A percentile compares a stretch with the other conserved stretches of the same genome.
These are phyloP conservation scores for Scaptomyza parva DNA, from an alignment of 2,888 invertebrate species.

Conservation along the genomic window DNA sequence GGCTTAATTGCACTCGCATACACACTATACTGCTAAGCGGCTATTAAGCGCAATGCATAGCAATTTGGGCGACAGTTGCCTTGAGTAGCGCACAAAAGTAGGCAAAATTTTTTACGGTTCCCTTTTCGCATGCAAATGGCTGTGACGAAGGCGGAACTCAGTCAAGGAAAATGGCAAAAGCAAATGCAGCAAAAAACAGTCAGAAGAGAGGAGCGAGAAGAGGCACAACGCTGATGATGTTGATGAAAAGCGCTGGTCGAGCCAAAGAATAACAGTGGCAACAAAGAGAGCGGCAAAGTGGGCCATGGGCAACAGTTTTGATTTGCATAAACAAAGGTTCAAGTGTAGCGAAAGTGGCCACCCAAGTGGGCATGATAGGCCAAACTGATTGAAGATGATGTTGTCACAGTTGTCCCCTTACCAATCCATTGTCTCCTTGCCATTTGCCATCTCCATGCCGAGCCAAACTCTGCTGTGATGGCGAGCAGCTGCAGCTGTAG, in stretches of 20 bases:
- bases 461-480: conserved; percentile 19
- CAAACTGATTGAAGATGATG: conserved; percentile 70
- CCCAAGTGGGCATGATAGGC: conserved; percentile 65
- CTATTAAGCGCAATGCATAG: conserved; percentile 63
- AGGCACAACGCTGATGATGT: conserved; percentile 26
- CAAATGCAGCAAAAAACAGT: not conserved
- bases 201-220: not conserved
- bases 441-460: too few relatives aligned
- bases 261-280: conserved; percentile 27
- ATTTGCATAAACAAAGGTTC: conserved; percentile 78
- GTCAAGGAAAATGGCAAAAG: conserved; percentile 47
- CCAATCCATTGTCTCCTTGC: not conserved
- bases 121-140: conserved; percentile 27
- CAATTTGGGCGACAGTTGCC: conserved; percentile 69
- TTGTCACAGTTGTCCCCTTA: conserved; percentile 5
- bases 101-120: conserved; percentile 45
- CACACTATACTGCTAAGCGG: conserved; percentile 51
- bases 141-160: conserved; percentile 49
- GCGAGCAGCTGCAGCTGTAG: conserved; percentile 28
- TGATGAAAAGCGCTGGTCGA: conserved; percentile 52
- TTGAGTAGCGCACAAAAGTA: conserved; percentile 62
- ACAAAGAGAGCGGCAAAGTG: conserved; percentile 51
- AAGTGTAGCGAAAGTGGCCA: conserved; percentile 71
- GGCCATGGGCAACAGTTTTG: conserved; percentile 77
- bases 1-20: conserved; percentile 63